Evolutionary conservation across 2,888 invertebrate species (phyloP), one percentile per base, ranked within the genome.

Genomic region (Myathropa florea): DNA sequence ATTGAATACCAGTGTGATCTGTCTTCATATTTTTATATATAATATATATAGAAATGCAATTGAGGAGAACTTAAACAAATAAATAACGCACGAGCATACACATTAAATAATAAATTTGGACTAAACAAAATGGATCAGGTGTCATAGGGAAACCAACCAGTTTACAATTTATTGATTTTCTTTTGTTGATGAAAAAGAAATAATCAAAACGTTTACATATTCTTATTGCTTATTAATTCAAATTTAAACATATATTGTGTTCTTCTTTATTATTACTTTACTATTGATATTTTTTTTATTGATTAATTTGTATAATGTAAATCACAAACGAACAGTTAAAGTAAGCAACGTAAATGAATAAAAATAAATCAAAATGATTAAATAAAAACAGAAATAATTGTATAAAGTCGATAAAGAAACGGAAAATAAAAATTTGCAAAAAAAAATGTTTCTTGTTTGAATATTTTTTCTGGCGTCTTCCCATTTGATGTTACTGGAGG

Each of bases 341-440:
- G 57, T 55, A 76, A 75, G 14, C 21, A 67, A 70, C n/a, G 33
- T 60, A 65, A n/a, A 39, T 65, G 73, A 64, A 64, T 23, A 64
- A 67, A 72, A 72, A 46, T 23, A 39, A 61, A 76, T 78, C 65
- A 53, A 71, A 60, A 57, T 81, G 59, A 28, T 55, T 18, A 68
- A 77, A 61, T 14, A 64, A 63, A 80, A 61, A 59, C 68, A 82
- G 39, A 84, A 89, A 83, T 83, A 79, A 86, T 88, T 75, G 84
- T 88, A 90, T 90, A 88, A 89, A 89, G 89, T 89, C 88, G 76
- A 90, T 89, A 89, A 88, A 89, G 78, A 60, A 85, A 88, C 75
- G 81, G 75, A 75, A 87, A 89, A 70, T 26, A 79, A 88, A 82
- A 82, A 84, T 63, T 63, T 63, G 61, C 53, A 71, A 72, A 65